phyloP scores from a whole-genome alignment of 1,140 invertebrate genomes.

The Berghia stephanieae region DNA sequence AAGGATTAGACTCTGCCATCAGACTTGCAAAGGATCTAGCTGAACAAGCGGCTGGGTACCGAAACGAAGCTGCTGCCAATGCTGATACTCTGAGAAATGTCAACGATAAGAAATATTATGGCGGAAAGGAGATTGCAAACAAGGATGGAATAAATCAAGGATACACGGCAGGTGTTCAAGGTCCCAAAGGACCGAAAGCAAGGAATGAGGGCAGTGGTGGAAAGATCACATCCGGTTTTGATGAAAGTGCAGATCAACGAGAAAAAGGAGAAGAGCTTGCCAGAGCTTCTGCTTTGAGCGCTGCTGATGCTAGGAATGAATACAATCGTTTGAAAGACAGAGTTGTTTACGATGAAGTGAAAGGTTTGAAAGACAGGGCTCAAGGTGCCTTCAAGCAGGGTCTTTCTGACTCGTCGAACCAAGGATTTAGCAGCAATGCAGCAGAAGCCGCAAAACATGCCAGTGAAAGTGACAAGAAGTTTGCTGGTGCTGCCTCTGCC shows the following conservation, averaged over 20 bases:
- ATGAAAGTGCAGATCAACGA: constrained; percentile 28
- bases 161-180: not conserved
- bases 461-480: constrained; percentile 21
- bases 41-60: constrained; percentile 29
- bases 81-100: constrained; percentile 22
- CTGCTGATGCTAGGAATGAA: constrained; percentile 29
- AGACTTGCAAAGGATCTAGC: constrained; percentile 34
- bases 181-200: not conserved
- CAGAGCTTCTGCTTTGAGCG: constrained; percentile 12
- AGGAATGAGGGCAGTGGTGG: constrained; percentile 31
- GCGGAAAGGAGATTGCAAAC: constrained; percentile 14
- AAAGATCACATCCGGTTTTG: constrained; percentile 25
- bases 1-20: constrained; percentile 30
- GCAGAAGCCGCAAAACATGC: constrained; percentile 33
- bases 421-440: constrained; percentile 32
- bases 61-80: constrained; percentile 27
- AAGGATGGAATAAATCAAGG: not conserved
- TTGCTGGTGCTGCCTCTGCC: constrained; percentile 26
- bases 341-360: constrained; percentile 29
- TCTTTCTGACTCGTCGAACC: constrained; percentile 23
- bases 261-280: constrained; percentile 29
- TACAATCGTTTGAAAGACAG: constrained; percentile 31
- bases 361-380: constrained; percentile 31
- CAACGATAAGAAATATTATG: constrained; percentile 36
- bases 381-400: constrained; percentile 32